These are phyloP conservation scores for Callipepla squamata DNA, from an alignment of 2,113 vertebrate species.

Conservation along the genomic window DNA sequence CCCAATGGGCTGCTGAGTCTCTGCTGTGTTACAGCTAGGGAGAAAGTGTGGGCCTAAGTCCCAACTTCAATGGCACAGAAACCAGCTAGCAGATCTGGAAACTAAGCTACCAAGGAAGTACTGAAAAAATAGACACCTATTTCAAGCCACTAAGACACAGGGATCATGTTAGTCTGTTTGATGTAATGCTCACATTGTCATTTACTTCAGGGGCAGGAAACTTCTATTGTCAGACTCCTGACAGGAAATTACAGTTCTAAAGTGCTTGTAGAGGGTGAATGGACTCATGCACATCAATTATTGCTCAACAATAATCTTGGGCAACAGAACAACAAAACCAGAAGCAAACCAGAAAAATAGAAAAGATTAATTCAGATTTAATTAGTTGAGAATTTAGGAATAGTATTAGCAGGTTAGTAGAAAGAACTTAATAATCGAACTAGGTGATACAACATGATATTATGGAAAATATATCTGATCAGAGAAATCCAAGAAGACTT, in stretches of 20 bases:
- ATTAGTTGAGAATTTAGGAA: not conserved
- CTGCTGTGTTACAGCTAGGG: not conserved
- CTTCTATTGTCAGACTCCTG: not conserved
- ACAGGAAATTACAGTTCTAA: not conserved
- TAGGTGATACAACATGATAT: not conserved
- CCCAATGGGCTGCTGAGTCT: not conserved
- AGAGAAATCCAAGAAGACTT: not conserved
- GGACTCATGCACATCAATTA: not conserved
- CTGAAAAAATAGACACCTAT: not conserved
- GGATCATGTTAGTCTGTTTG: not conserved
- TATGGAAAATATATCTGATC: not conserved
- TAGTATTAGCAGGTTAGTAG: not conserved
- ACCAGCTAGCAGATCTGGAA: not conserved
- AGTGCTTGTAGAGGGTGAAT: not conserved
- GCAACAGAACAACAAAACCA: not conserved
- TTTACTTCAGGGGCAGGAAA: not conserved
- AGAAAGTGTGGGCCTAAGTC: not conserved
- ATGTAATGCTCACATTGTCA: not conserved
- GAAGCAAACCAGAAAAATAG: not conserved
- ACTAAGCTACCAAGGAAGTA: not conserved
- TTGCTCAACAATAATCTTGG: not conserved
- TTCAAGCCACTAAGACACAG: not conserved
- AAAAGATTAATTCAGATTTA: not conserved
- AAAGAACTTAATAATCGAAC: not conserved
- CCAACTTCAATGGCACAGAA: not conserved